Conservation (phyloP, 2,888 invertebrate genomes). For the Pycnomerus fuliginosus region DNA sequence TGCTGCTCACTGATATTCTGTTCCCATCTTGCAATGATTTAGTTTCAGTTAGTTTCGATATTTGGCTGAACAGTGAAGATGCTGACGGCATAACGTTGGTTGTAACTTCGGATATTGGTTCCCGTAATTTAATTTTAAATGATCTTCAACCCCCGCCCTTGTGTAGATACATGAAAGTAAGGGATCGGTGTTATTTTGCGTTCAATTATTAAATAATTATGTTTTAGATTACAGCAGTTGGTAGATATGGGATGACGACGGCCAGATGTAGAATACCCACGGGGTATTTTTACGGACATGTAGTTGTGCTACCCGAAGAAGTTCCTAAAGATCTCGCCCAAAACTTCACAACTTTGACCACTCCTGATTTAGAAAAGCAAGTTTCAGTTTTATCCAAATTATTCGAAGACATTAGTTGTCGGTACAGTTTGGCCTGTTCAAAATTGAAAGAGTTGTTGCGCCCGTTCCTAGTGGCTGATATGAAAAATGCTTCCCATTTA, state of each 20-base stretch:
- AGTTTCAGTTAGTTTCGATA: conserved; percentile 84
- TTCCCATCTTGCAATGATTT: conserved; percentile 80
- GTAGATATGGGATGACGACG: conserved; percentile 88
- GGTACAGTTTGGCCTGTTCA: conserved; percentile 80
- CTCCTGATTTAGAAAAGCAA: conserved; percentile 58
- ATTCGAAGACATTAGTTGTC: conserved; percentile 77
- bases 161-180: conserved; percentile 85
- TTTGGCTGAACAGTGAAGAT: conserved; percentile 87
- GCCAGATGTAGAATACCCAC: conserved; percentile 87
- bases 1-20: conserved; percentile 82
- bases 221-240: conserved; percentile 82
- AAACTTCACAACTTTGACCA: conserved; percentile 38
- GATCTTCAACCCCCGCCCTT: conserved; percentile 90
- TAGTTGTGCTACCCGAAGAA: conserved; percentile 67
- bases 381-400: conserved; percentile 67
- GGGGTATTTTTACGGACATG: conserved; percentile 92
- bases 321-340: conserved; percentile 51
- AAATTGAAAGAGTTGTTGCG: conserved; percentile 78
- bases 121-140: conserved; percentile 78
- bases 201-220: background rate
- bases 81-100: conserved; percentile 81
- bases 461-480: conserved; percentile 75
- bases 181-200: conserved; percentile 11
- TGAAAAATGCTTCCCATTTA: conserved; percentile 79
- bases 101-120: conserved; percentile 84